Evolutionary conservation across 2,888 invertebrate genomes (phyloP).

Genomic region (Tuta absoluta): DNA sequence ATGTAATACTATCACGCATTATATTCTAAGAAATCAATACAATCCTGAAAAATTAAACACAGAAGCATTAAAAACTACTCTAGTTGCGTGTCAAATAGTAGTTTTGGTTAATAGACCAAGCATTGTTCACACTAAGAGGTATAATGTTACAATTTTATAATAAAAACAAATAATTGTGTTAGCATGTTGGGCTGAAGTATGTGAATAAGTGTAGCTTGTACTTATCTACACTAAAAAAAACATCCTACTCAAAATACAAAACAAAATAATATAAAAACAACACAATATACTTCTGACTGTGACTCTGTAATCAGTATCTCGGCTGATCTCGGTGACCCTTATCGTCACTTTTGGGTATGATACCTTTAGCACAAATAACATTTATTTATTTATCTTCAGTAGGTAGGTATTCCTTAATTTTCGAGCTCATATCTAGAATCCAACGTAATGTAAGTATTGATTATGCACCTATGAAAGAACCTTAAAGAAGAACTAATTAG

Average conservation of each 20-base stretch:
- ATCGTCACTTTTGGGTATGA: background rate
- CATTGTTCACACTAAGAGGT: constrained; percentile 7
- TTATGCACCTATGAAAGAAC: too few relatives aligned
- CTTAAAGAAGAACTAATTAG: too few relatives aligned
- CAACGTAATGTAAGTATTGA: too few relatives aligned
- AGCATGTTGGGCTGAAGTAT: background rate
- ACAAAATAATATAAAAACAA: background rate
- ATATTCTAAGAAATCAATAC: background rate
- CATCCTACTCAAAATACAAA: background rate
- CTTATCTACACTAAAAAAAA: background rate
- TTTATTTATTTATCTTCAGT: too few relatives aligned
- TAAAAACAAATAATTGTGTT: background rate
- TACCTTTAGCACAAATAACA: too few relatives aligned
- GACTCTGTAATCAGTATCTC: background rate
- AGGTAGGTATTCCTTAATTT: too few relatives aligned
- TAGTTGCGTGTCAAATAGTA: constrained; percentile 14
- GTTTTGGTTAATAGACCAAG: background rate
- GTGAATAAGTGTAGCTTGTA: too few relatives aligned
- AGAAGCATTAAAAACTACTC: background rate
- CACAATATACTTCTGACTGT: background rate
- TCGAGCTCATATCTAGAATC: too few relatives aligned
- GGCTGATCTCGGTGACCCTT: constrained; percentile 2
- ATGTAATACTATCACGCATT: background rate
- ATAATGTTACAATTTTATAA: constrained; percentile 4
- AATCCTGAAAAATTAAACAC: background rate